phyloP scores from a whole-genome alignment of 2,797 vertebrate genomes.

The Cynopterus sphinx region DNA sequence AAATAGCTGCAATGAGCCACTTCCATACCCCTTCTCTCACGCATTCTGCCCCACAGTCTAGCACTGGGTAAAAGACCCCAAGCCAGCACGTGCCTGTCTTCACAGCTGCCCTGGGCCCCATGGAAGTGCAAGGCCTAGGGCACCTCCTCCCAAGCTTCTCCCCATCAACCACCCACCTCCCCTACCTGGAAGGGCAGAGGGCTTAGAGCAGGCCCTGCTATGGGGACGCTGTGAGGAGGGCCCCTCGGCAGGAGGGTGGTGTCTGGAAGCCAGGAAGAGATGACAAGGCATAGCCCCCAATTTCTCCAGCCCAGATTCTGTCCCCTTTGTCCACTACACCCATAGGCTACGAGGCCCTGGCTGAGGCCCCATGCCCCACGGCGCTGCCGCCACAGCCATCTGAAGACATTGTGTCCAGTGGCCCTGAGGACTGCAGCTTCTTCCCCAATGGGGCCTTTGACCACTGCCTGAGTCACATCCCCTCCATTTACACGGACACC shows the following conservation, averaged over 20 bases:
- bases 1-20: not conserved
- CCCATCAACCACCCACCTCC: not conserved
- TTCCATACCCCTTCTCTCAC: not conserved
- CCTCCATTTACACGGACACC: constrained; percentile 96
- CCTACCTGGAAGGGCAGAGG: not conserved
- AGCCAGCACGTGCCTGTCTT: not conserved
- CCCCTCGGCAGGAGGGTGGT: not conserved
- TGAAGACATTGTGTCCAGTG: constrained; percentile 89
- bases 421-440: constrained; percentile 93
- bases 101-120: not conserved
- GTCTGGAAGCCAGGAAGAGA: not conserved
- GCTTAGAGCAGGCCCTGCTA: not conserved
- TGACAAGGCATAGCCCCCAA: too few species aligned
- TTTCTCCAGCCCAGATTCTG: not conserved
- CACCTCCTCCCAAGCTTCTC: not conserved
- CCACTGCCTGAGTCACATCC: constrained; percentile 95
- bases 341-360: constrained; percentile 91
- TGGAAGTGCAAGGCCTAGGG: not conserved
- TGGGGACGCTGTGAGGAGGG: too few species aligned
- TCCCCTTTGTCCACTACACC: not conserved
- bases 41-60: not conserved
- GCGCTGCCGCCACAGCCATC: constrained; percentile 76
- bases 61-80: not conserved
- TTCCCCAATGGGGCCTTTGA: constrained; percentile 95
- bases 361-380: constrained; percentile 87